Evolutionary conservation across 2,797 vertebrate genomes (phyloP).

Genomic region (Spinibarbus caldwelli): DNA sequence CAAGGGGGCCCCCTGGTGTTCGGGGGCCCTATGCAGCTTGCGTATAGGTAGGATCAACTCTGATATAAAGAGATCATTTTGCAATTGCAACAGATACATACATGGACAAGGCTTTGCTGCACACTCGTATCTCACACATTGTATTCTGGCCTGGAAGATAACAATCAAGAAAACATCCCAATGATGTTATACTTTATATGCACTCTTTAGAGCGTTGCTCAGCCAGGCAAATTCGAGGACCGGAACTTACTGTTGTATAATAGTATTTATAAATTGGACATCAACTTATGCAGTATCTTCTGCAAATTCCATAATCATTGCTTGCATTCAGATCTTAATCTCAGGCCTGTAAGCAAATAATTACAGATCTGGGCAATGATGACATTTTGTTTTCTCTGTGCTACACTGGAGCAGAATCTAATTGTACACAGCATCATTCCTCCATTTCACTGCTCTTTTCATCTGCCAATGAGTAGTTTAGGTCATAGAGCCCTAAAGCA

Average conservation of each 20-base stretch:
- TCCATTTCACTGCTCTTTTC: conserved; percentile 4
- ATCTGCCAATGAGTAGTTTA: conserved; percentile 3
- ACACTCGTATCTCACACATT: neutral
- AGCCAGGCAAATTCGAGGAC: neutral
- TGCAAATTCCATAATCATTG: conserved; percentile 41
- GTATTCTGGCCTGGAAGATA: neutral
- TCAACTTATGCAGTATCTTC: conserved; percentile 5
- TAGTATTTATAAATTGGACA: conserved; percentile 20
- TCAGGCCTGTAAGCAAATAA: conserved; percentile 25
- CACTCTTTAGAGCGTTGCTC: neutral
- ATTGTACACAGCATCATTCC: conserved; percentile 4
- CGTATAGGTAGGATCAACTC: too few relatives aligned
- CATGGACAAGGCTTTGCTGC: neutral
- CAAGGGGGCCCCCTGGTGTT: too few relatives aligned
- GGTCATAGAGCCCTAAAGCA: neutral
- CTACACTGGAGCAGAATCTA: conserved; percentile 19
- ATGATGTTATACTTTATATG: neutral
- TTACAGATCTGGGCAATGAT: conserved; percentile 33
- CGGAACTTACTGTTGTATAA: neutral
- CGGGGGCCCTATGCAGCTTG: too few relatives aligned
- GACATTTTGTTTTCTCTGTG: conserved; percentile 40
- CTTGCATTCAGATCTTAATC: conserved; percentile 42
- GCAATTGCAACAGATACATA: neutral
- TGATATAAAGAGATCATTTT: neutral
- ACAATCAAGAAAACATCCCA: neutral